phyloP scores from a whole-genome alignment of 2,888 invertebrate genomes.

The Boloria euphrosyne region DNA sequence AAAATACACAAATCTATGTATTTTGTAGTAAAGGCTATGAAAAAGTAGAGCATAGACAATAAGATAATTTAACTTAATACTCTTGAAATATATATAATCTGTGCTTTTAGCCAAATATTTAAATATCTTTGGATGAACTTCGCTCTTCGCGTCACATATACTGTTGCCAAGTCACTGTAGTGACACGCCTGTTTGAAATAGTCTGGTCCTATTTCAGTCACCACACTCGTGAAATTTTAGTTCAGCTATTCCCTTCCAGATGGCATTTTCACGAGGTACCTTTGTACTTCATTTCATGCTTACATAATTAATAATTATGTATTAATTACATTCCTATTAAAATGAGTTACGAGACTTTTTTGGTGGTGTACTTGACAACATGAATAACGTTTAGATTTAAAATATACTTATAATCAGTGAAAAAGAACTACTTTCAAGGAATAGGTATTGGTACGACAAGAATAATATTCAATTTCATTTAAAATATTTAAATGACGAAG shows the following conservation, averaged over 20 bases:
- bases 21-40: no score
- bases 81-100: no score
- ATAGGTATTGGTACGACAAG: no score
- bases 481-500: no score
- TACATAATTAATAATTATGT: neutral
- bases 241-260: slow-evolving; percentile 65
- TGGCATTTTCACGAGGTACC: slow-evolving; percentile 52
- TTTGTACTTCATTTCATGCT: neutral
- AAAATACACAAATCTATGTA: no score
- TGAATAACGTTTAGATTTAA: no score
- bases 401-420: no score
- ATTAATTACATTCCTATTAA: neutral
- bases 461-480: no score
- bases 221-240: slow-evolving; percentile 36
- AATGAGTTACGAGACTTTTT: no score
- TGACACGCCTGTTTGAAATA: slow-evolving; percentile 70
- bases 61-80: slow-evolving; percentile 6
- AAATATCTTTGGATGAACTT: slow-evolving; percentile 64
- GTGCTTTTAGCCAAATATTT: slow-evolving; percentile 40
- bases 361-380: no score
- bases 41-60: neutral
- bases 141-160: slow-evolving; percentile 59
- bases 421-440: no score
- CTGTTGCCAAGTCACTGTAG: slow-evolving; percentile 71
- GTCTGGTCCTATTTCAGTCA: slow-evolving; percentile 42